These are phyloP conservation scores for Halcyon badia DNA, from an alignment of 2,797 vertebrate species.

Conservation along the genomic window DNA sequence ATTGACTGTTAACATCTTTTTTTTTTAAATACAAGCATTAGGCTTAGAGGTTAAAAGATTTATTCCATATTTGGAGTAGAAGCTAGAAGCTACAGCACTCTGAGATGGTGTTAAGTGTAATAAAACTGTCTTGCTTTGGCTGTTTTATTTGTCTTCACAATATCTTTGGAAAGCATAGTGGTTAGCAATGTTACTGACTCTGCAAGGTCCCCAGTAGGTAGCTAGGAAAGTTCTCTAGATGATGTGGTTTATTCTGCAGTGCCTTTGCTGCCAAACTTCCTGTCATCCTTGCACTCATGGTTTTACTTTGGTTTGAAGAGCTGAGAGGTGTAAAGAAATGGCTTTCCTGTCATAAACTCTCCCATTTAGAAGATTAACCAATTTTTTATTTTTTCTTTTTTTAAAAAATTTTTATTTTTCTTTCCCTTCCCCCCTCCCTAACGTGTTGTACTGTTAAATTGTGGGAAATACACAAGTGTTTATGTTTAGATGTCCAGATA, in stretches of 20 bases:
- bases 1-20: background rate
- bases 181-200: background rate
- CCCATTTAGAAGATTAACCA: background rate
- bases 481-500: slow-evolving; percentile 34
- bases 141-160: background rate
- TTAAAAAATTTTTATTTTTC: no score
- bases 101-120: background rate
- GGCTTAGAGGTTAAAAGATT: background rate
- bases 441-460: background rate
- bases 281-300: background rate
- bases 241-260: background rate
- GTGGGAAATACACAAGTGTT: slow-evolving; percentile 37
- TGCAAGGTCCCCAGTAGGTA: background rate
- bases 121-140: background rate
- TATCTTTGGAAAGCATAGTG: background rate
- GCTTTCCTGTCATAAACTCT: background rate
- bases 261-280: background rate
- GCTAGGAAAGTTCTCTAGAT: background rate
- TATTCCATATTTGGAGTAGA: background rate
- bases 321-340: background rate
- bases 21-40: background rate
- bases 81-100: background rate
- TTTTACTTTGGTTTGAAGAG: background rate
- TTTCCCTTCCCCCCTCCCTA: background rate
- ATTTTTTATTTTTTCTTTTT: background rate